These are phyloP conservation scores for Platycercus adscitus DNA, from an alignment of 2,113 vertebrate genomes.

Conservation along the genomic window DNA sequence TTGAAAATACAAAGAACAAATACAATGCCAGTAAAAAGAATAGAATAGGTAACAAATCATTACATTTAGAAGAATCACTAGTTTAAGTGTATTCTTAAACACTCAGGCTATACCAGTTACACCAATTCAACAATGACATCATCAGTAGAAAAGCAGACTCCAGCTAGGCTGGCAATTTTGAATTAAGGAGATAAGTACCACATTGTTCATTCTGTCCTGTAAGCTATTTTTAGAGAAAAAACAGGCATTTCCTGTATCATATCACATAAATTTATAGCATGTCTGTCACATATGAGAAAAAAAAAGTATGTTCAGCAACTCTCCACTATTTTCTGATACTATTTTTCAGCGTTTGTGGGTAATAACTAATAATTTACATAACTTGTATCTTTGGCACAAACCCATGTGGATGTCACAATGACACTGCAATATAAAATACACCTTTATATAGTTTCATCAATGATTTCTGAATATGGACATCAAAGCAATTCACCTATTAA, in stretches of 20 bases:
- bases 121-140: background rate
- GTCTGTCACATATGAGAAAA: background rate
- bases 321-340: background rate
- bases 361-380: background rate
- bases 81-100: background rate
- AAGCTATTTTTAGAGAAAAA: background rate
- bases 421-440: background rate
- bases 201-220: background rate
- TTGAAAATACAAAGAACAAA: background rate
- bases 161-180: background rate
- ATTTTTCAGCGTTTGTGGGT: background rate
- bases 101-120: background rate
- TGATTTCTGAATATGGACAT: background rate
- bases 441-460: background rate
- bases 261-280: background rate
- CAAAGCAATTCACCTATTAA: background rate
- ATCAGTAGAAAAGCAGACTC: background rate
- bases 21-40: background rate
- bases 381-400: background rate
- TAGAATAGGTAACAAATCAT: background rate
- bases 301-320: fast-evolving
- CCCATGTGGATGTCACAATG: background rate
- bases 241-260: background rate
- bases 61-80: background rate
- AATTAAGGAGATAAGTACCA: background rate